These are phyloP conservation scores for Hypotaenidia okinawae DNA, from an alignment of 2,797 vertebrate genomes.

Conservation along the genomic window DNA sequence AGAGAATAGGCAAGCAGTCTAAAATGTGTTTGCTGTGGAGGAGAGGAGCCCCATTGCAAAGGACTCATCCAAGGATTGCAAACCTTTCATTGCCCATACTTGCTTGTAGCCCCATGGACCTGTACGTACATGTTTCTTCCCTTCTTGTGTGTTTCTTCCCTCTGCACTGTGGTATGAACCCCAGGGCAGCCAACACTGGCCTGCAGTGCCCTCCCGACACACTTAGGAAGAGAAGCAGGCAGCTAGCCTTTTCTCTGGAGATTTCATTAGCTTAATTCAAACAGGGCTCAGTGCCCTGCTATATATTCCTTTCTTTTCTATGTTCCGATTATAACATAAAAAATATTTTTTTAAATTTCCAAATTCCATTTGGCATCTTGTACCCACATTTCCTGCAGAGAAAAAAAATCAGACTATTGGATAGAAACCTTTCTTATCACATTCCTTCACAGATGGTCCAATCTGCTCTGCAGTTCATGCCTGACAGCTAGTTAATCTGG, in stretches of 20 bases:
- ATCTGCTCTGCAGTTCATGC: background rate
- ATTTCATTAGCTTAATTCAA: background rate
- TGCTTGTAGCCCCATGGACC: background rate
- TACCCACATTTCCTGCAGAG: background rate
- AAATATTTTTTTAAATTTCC: background rate
- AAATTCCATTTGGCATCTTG: background rate
- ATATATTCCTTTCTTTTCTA: background rate
- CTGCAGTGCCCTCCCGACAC: background rate
- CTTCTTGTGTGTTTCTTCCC: background rate
- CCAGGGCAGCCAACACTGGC: background rate
- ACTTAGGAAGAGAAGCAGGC: background rate
- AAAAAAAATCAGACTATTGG: background rate
- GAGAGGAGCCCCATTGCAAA: background rate
- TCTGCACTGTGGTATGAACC: background rate
- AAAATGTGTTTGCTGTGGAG: background rate
- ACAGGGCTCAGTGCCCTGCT: background rate
- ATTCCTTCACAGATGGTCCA: constrained; percentile 26
- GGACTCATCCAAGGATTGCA: background rate
- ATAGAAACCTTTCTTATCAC: background rate
- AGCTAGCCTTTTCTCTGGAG: background rate
- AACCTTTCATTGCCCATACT: background rate
- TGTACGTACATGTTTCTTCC: background rate
- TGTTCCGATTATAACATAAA: background rate
- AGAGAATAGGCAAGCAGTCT: background rate
- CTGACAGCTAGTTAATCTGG: constrained; percentile 1